phyloP scores from a whole-genome alignment of 2,888 invertebrate genomes.

The Anthophora plumipes region DNA sequence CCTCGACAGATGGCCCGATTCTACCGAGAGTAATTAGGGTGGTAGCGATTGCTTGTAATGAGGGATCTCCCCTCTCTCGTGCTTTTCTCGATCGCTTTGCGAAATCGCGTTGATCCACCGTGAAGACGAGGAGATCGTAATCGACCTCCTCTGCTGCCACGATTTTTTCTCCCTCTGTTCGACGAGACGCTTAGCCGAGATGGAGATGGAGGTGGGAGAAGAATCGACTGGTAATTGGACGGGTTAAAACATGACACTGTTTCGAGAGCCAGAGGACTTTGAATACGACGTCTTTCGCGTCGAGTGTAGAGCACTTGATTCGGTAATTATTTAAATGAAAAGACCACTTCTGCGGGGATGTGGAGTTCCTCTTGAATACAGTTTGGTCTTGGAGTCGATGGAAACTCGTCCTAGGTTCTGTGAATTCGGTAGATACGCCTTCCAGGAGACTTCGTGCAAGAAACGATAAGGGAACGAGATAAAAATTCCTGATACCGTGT shows the following conservation, averaged over 20 bases:
- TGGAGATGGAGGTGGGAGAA: not conserved
- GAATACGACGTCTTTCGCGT: not conserved
- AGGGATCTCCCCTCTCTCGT: constrained; percentile 14
- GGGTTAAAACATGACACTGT: not conserved
- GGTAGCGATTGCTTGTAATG: constrained; percentile 51
- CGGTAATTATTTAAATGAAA: constrained; percentile 43
- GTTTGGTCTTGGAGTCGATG: not conserved
- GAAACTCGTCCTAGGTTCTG: not conserved
- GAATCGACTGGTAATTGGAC: constrained; percentile 31
- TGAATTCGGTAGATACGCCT: not conserved
- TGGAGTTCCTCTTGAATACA: not conserved
- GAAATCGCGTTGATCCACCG: constrained; percentile 27
- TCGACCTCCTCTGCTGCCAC: constrained; percentile 18
- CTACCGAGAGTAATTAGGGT: constrained; percentile 52
- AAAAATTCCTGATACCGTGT: constrained; percentile 34
- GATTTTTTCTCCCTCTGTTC: not conserved
- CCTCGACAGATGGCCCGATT: constrained; percentile 50
- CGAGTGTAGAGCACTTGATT: not conserved
- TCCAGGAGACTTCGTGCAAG: constrained; percentile 19
- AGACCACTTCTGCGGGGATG: not conserved
- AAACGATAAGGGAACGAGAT: constrained; percentile 41
- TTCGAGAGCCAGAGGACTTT: not conserved
- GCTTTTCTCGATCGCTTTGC: constrained; percentile 20
- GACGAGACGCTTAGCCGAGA: not conserved
- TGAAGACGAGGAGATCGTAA: constrained; percentile 10